These are phyloP conservation scores for Contarinia nasturtii DNA, from an alignment of 1,140 invertebrate genomes.

Conservation along the genomic window DNA sequence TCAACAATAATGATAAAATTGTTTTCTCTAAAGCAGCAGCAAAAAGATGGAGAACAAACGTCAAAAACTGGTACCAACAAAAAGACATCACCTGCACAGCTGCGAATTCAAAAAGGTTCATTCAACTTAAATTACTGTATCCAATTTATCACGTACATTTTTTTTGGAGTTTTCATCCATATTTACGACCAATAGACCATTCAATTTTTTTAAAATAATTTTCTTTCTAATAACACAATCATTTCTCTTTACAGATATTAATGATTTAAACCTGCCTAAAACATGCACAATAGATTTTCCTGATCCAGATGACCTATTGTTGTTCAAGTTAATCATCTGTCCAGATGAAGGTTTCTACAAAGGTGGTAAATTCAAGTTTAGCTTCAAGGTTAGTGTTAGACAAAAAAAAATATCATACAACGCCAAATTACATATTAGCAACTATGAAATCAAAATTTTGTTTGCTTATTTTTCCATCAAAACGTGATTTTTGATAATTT, in stretches of 20 bases:
- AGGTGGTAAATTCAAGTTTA: slow-evolving; percentile 86
- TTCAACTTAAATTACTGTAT: not conserved
- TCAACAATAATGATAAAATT: slow-evolving; percentile 75
- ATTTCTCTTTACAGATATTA: slow-evolving; percentile 56
- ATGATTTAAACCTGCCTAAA: slow-evolving; percentile 92
- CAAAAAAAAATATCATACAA: too few relatives aligned
- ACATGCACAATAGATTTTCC: slow-evolving; percentile 92
- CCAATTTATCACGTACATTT: not conserved
- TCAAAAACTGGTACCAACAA: slow-evolving; percentile 63
- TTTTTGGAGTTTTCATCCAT: too few relatives aligned
- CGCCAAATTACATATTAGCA: too few relatives aligned
- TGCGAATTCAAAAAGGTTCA: slow-evolving; percentile 91
- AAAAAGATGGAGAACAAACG: slow-evolving; percentile 83
- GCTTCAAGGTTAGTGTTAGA: slow-evolving; percentile 70
- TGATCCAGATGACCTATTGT: slow-evolving; percentile 87
- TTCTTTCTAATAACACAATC: slow-evolving; percentile 1
- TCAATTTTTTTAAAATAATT: too few relatives aligned
- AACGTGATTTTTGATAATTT: too few relatives aligned
- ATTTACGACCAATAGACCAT: too few relatives aligned
- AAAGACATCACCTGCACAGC: slow-evolving; percentile 84
- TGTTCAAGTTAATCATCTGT: slow-evolving; percentile 89
- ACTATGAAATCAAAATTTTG: too few relatives aligned
- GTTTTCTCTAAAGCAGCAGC: slow-evolving; percentile 93
- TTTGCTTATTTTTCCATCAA: too few relatives aligned
- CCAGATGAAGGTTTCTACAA: slow-evolving; percentile 97